Conservation (phyloP, 1,140 invertebrate genomes). For the Lepidotrigona ventralis region DNA sequence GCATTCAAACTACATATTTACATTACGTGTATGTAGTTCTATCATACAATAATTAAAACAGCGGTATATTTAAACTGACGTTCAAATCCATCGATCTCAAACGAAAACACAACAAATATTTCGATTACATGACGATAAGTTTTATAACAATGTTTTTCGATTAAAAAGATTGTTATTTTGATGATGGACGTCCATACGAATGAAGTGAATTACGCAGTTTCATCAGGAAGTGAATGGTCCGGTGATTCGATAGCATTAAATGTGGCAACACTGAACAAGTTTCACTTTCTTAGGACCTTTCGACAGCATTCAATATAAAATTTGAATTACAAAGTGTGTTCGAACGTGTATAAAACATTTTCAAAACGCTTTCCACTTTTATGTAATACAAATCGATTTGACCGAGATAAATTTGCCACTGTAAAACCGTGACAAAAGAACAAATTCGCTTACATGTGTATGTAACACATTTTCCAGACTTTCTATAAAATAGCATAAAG, state of each 20-base stretch:
- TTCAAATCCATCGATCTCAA: background rate
- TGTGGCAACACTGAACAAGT: background rate
- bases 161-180: background rate
- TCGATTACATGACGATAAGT: too few species aligned
- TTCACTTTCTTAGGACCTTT: background rate
- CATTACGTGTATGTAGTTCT: background rate
- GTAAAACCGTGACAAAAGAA: background rate
- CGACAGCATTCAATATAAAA: background rate
- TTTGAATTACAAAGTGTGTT: background rate
- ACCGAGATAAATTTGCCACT: background rate
- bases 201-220: background rate
- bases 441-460: background rate
- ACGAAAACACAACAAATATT: background rate
- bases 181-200: background rate
- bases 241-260: background rate
- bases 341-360: background rate
- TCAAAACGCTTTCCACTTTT: background rate
- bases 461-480: background rate
- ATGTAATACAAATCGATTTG: background rate
- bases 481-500: background rate
- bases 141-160: too few species aligned
- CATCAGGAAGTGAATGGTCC: background rate
- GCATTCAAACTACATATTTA: background rate
- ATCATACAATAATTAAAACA: background rate
- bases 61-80: rapidly evolving